These are phyloP conservation scores for Dipodomys spectabilis DNA, from an alignment of 2,113 vertebrate species.

Conservation along the genomic window DNA sequence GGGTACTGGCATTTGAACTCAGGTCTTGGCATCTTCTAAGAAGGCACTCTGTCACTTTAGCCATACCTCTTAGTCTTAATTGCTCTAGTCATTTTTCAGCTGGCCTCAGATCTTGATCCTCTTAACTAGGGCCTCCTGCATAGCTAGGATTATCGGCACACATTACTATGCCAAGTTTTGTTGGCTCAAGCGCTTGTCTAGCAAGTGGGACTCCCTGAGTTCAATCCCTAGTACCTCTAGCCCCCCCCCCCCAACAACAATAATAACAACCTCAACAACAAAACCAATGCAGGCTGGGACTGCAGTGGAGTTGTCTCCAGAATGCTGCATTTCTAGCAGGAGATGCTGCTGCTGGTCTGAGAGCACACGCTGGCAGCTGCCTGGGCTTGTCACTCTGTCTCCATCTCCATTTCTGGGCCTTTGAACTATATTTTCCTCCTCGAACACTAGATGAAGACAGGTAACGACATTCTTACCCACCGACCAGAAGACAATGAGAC, in stretches of 20 bases:
- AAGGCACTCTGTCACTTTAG: background rate
- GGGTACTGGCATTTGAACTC: background rate
- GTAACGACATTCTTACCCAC: background rate
- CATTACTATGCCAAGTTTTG: too few relatives aligned
- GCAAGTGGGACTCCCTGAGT: background rate
- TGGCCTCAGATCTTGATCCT: too few relatives aligned
- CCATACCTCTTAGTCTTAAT: too few relatives aligned
- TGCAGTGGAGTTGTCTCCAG: background rate
- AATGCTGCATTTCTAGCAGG: background rate
- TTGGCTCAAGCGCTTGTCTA: background rate
- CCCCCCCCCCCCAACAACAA: too few relatives aligned
- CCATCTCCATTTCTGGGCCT: background rate
- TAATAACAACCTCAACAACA: too few relatives aligned
- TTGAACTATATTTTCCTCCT: background rate
- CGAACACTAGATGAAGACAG: background rate
- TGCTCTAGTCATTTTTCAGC: too few relatives aligned
- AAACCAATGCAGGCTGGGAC: background rate
- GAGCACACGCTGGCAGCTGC: too few relatives aligned
- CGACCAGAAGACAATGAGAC: slow-evolving; percentile 57
- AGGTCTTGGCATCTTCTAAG: background rate
- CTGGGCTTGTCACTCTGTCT: too few relatives aligned
- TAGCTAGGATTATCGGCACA: too few relatives aligned
- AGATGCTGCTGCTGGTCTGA: too few relatives aligned
- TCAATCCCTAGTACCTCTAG: background rate
- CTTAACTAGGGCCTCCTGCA: too few relatives aligned